phyloP scores from a whole-genome alignment of 2,797 vertebrate genomes.

The Eleutherodactylus coqui region DNA sequence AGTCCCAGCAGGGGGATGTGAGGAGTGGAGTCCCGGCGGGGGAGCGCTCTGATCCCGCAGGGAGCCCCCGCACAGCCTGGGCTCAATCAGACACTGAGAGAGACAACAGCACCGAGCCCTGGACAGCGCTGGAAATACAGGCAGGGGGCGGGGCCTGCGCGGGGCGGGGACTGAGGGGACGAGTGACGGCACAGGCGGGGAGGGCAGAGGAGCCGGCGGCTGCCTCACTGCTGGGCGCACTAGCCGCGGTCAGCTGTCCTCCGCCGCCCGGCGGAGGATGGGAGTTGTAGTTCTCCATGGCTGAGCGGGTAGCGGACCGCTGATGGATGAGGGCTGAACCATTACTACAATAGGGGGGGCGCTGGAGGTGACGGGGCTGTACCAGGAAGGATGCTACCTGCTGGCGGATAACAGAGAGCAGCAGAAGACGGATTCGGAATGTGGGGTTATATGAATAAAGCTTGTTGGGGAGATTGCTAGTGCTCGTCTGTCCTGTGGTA shows the following conservation, averaged over 20 bases:
- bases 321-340: neutral
- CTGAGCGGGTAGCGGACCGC: neutral
- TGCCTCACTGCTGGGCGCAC: no score
- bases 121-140: conserved; percentile 85
- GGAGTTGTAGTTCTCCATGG: neutral
- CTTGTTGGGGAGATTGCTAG: no score
- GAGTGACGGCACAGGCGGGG: neutral
- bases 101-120: conserved; percentile 97
- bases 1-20: conserved; percentile 99
- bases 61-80: conserved; percentile 99
- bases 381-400: no score
- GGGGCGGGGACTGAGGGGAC: conserved; percentile 4
- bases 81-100: conserved; percentile 88
- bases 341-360: neutral
- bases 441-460: no score
- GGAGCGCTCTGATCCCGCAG: conserved; percentile 99
- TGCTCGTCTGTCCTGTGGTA: no score
- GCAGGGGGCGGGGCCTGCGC: conserved; percentile 60
- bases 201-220: neutral
- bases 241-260: neutral
- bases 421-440: no score
- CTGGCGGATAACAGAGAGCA: no score
- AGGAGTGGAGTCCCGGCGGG: conserved; percentile 99
- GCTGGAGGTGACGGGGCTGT: no score
- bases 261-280: neutral